Evolutionary conservation across 2,113 vertebrate species (phyloP).

Genomic region (Halichoeres trimaculatus): DNA sequence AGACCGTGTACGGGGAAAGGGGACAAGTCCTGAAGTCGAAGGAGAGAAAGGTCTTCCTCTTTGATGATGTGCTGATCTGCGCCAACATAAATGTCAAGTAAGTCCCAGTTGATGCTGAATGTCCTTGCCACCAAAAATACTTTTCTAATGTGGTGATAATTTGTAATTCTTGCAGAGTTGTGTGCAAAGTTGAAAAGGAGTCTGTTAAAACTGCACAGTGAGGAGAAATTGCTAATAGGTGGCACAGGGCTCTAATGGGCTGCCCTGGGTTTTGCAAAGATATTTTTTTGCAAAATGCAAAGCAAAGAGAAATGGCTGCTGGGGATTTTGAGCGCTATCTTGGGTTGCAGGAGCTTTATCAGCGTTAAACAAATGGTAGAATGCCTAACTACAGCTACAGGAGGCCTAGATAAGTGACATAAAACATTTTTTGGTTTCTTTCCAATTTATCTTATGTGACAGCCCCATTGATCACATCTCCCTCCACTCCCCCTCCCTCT

Average conservation of each 20-base stretch:
- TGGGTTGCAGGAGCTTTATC: constrained; percentile 76
- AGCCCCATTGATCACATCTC: constrained; percentile 75
- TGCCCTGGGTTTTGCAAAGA: constrained; percentile 54
- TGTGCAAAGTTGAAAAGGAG: constrained; percentile 16
- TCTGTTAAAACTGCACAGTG: constrained; percentile 40
- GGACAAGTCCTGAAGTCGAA: constrained; percentile 97
- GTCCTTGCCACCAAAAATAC: constrained; percentile 23
- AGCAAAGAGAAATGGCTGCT: constrained; percentile 68
- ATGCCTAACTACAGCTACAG: constrained; percentile 71
- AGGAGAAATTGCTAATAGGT: constrained; percentile 46
- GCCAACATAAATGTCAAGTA: constrained; percentile 98
- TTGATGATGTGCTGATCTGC: constrained; percentile 91
- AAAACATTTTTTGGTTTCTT: constrained; percentile 63
- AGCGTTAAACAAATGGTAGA: constrained; percentile 77
- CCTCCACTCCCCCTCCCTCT: constrained; percentile 4
- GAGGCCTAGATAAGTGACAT: constrained; percentile 73
- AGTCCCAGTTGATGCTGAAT: constrained; percentile 64
- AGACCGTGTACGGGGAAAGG: constrained; percentile 93
- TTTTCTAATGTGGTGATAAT: constrained; percentile 30
- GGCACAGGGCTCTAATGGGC: constrained; percentile 47
- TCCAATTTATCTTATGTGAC: constrained; percentile 75
- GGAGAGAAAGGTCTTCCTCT: constrained; percentile 94
- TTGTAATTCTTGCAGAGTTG: constrained; percentile 16
- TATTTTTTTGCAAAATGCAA: constrained; percentile 69
- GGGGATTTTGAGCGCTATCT: constrained; percentile 64